Conservation (phyloP, 2,113 vertebrate species). For the Syngnathus floridae region DNA sequence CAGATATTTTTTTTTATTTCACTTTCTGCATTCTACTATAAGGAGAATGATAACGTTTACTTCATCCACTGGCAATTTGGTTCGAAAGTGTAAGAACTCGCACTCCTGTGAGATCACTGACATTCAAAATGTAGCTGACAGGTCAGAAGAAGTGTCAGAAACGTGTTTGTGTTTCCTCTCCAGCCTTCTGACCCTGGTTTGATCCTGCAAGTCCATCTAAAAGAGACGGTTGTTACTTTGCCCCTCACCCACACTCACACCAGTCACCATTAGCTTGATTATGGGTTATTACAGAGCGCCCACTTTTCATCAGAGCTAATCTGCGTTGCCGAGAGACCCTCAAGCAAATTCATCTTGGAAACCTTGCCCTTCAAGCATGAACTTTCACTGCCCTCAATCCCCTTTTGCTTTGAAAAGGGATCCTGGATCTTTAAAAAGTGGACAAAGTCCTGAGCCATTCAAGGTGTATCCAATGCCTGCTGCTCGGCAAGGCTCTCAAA, state of each 20-base stretch:
- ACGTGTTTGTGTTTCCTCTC: conserved; percentile 40
- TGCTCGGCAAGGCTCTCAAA: conserved; percentile 71
- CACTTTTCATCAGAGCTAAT: conserved; percentile 55
- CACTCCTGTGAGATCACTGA: conserved; percentile 25
- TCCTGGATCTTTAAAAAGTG: conserved; percentile 64
- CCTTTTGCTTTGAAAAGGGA: conserved; percentile 67
- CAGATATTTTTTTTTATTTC: neutral
- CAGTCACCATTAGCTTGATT: conserved; percentile 40
- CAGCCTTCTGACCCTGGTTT: conserved; percentile 38
- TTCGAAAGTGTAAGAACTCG: conserved; percentile 41
- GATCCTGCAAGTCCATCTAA: conserved; percentile 33
- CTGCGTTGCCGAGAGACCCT: conserved; percentile 48
- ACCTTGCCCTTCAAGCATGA: conserved; percentile 45
- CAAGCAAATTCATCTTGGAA: conserved; percentile 20
- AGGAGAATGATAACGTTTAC: conserved; percentile 8
- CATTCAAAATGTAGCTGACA: conserved; percentile 27
- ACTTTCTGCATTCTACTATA: neutral
- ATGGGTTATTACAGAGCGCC: conserved; percentile 40
- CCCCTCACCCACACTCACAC: conserved; percentile 37
- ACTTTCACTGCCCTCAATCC: conserved; percentile 44
- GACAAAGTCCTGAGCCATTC: conserved; percentile 54
- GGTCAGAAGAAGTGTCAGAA: conserved; percentile 22
- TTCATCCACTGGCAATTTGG: conserved; percentile 20
- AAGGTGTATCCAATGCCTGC: conserved; percentile 70
- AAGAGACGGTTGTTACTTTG: conserved; percentile 29